Conservation (phyloP, 2,797 vertebrate species). For the Anas capensis region DNA sequence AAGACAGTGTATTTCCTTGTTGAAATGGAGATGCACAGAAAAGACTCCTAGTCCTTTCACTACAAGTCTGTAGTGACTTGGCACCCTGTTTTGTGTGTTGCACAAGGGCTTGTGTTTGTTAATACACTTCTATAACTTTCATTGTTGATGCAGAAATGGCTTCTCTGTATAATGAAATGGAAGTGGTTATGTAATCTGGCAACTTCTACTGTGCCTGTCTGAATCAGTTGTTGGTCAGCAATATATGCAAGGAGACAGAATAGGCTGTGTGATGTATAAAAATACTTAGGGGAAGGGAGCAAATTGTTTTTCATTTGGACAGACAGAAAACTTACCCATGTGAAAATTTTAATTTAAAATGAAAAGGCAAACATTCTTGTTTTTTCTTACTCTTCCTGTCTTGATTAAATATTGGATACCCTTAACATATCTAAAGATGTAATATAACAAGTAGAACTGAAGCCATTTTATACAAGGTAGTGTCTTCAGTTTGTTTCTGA, state of each 20-base stretch:
- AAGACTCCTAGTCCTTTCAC: slow-evolving; percentile 58
- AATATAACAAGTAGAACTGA: background rate
- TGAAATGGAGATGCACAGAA: slow-evolving; percentile 34
- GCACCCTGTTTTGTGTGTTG: slow-evolving; percentile 67
- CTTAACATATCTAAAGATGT: slow-evolving; percentile 20
- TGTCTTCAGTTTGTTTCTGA: slow-evolving; percentile 62
- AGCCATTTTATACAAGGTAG: slow-evolving; percentile 17
- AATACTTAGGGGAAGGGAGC: slow-evolving; percentile 72
- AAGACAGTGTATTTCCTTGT: slow-evolving; percentile 28
- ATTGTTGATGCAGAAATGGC: slow-evolving; percentile 52
- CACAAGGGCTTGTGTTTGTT: slow-evolving; percentile 71
- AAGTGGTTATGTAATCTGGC: slow-evolving; percentile 51
- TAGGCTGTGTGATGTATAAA: slow-evolving; percentile 60
- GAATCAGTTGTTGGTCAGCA: slow-evolving; percentile 58
- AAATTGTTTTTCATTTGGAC: slow-evolving; percentile 62
- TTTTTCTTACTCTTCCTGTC: slow-evolving; percentile 53
- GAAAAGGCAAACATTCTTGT: slow-evolving; percentile 39
- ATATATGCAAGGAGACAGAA: slow-evolving; percentile 40
- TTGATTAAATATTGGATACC: slow-evolving; percentile 5
- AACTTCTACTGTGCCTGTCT: slow-evolving; percentile 57
- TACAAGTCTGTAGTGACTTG: slow-evolving; percentile 30
- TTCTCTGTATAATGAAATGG: slow-evolving; percentile 57
- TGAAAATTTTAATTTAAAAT: slow-evolving; percentile 66
- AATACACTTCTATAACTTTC: slow-evolving; percentile 65
- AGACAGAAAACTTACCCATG: slow-evolving; percentile 20